Evolutionary conservation across 2,797 vertebrate genomes (phyloP).

Genomic region (Gadopsis bispinosus): DNA sequence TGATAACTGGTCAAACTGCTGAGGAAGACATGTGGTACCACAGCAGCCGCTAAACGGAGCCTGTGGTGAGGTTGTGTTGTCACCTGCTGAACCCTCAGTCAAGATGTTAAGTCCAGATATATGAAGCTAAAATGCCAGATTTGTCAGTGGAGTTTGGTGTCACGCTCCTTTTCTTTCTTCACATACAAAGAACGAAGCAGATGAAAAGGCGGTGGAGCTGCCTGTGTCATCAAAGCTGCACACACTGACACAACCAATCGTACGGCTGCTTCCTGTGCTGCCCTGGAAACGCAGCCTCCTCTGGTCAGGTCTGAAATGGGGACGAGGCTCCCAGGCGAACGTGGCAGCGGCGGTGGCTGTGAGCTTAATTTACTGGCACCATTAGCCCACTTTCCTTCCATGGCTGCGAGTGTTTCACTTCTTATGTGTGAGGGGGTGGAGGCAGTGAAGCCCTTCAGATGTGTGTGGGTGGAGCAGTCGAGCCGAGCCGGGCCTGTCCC

Average conservation of each 20-base stretch:
- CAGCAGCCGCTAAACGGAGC: neutral
- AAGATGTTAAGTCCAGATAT: neutral
- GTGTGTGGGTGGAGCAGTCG: neutral
- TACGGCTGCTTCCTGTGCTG: slow-evolving; percentile 41
- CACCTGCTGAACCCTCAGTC: neutral
- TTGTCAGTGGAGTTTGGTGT: slow-evolving; percentile 7
- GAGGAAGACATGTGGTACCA: neutral
- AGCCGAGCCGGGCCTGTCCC: no score
- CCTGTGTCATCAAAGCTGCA: neutral
- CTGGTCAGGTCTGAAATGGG: slow-evolving; percentile 61
- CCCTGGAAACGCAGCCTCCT: slow-evolving; percentile 68
- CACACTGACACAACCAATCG: slow-evolving; percentile 42
- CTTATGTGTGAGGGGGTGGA: neutral
- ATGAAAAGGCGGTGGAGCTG: neutral
- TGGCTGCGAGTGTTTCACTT: neutral
- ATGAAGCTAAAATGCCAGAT: neutral
- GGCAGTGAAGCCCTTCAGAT: neutral
- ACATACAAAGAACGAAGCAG: neutral
- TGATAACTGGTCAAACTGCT: neutral
- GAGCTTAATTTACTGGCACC: slow-evolving; percentile 70
- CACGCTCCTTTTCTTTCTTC: no score
- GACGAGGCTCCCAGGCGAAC: slow-evolving; percentile 68
- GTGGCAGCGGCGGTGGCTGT: slow-evolving; percentile 7
- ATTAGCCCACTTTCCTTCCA: slow-evolving; percentile 67
- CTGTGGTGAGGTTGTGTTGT: neutral